These are phyloP conservation scores for Mus minutoides DNA, from an alignment of 2,797 vertebrate species.

Conservation along the genomic window DNA sequence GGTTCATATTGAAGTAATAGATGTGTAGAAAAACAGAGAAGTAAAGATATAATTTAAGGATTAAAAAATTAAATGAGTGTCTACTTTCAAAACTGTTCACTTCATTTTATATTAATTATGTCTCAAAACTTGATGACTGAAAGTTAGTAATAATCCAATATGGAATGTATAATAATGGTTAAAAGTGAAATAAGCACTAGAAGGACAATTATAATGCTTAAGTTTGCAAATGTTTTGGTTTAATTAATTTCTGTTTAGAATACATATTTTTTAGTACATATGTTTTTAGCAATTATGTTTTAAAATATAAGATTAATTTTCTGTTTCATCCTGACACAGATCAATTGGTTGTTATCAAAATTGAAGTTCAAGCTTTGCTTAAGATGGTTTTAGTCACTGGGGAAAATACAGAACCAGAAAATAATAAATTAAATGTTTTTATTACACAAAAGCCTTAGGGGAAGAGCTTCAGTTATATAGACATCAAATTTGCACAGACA, in stretches of 20 bases:
- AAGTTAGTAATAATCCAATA: neutral
- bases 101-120: neutral
- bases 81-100: neutral
- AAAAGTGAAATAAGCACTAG: neutral
- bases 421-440: neutral
- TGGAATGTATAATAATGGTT: neutral
- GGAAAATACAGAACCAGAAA: neutral
- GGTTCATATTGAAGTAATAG: neutral
- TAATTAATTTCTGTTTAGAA: neutral
- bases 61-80: neutral
- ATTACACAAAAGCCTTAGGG: neutral
- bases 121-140: neutral
- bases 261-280: neutral
- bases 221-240: neutral
- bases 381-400: neutral
- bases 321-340: neutral
- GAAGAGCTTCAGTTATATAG: neutral
- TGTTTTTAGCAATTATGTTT: neutral
- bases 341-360: neutral
- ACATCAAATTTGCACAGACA: neutral
- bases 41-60: neutral
- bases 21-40: neutral
- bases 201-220: neutral
- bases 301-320: neutral
- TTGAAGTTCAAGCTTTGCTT: neutral